phyloP scores from a whole-genome alignment of 2,888 invertebrate genomes.

The Caenorhabditis zanzibari region DNA sequence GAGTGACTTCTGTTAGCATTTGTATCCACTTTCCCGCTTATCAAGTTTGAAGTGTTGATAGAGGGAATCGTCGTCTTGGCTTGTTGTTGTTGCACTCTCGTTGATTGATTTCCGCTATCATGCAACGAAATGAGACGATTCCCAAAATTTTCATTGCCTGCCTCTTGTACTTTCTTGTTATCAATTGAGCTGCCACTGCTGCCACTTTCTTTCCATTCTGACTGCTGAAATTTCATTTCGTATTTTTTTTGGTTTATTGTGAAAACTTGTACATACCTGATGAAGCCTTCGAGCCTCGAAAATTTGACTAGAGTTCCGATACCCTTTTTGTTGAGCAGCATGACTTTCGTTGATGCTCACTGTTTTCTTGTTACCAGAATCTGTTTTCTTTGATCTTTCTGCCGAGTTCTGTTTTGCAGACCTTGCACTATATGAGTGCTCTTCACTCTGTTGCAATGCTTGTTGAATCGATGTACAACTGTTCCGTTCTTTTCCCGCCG shows the following conservation, averaged over 20 bases:
- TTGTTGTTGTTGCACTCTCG: background rate
- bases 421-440: background rate
- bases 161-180: slow-evolving; percentile 12
- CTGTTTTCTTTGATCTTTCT: background rate
- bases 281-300: slow-evolving; percentile 30
- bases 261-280: background rate
- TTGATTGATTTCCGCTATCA: background rate
- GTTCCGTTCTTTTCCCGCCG: slow-evolving; percentile 26
- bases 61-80: background rate
- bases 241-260: background rate
- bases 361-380: background rate
- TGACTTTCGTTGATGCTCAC: slow-evolving; percentile 18
- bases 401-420: background rate
- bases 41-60: background rate
- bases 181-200: slow-evolving; percentile 25
- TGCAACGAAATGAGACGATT: background rate
- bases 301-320: slow-evolving; percentile 37
- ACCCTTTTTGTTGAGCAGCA: slow-evolving; percentile 7
- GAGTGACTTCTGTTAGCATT: background rate
- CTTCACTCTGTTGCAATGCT: slow-evolving; percentile 20
- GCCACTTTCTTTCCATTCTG: slow-evolving; percentile 15
- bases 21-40: background rate
- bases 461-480: slow-evolving; percentile 20
- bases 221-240: slow-evolving; percentile 1
- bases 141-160: background rate